These are phyloP conservation scores for Picathartes gymnocephalus DNA, from an alignment of 2,113 vertebrate species.

Conservation along the genomic window DNA sequence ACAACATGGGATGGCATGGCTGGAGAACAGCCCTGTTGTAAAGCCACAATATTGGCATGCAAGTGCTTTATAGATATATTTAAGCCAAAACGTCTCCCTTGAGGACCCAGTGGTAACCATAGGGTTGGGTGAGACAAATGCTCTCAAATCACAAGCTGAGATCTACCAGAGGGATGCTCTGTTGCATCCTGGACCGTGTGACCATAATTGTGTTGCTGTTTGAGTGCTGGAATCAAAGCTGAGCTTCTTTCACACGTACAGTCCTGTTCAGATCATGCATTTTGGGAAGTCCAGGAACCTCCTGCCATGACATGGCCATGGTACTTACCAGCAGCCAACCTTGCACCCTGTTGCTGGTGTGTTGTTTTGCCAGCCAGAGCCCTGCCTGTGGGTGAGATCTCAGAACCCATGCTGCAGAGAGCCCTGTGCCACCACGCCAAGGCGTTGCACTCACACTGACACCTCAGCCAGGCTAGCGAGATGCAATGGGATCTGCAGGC, in stretches of 20 bases:
- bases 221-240: neutral
- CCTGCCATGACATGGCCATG: no score
- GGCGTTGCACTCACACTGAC: fast-evolving
- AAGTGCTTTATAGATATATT: neutral
- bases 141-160: neutral
- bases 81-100: neutral
- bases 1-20: neutral
- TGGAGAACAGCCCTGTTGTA: neutral
- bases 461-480: neutral
- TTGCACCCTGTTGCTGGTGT: neutral
- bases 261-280: neutral
- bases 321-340: neutral
- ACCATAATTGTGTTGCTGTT: neutral
- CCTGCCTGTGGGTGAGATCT: neutral
- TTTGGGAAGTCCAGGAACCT: neutral
- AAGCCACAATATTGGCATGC: neutral
- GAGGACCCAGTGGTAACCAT: neutral
- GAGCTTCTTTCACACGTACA: neutral
- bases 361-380: neutral
- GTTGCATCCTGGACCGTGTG: neutral
- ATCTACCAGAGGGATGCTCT: neutral
- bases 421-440: fast-evolving
- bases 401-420: neutral
- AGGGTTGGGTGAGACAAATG: neutral
- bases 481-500: neutral